Conservation (phyloP, 1,140 invertebrate species). For the Drosophila trapezifrons region DNA sequence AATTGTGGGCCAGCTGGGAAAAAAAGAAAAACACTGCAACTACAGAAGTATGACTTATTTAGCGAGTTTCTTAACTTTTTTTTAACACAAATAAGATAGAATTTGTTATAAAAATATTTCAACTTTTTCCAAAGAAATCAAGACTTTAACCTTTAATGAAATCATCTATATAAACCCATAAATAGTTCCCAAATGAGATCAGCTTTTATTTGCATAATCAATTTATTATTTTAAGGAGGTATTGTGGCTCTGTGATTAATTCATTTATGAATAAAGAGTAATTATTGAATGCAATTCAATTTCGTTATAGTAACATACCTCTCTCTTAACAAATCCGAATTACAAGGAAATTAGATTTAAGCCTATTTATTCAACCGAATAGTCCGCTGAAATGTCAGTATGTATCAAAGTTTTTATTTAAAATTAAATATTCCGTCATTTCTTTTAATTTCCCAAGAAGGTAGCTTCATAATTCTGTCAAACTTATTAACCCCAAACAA, state of each 20-base stretch:
- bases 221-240: constrained; percentile 19
- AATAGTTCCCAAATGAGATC: constrained; percentile 1
- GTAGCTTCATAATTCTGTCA: constrained; percentile 14
- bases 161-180: not conserved
- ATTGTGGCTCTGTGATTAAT: constrained; percentile 27
- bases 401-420: not conserved
- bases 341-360: not conserved
- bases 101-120: too few relatives aligned
- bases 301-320: not conserved
- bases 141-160: constrained; percentile 23
- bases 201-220: constrained; percentile 51
- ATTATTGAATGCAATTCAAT: not conserved
- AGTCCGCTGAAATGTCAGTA: not conserved
- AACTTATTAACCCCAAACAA: constrained; percentile 9
- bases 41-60: not conserved
- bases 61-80: not conserved
- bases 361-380: not conserved
- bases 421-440: not conserved
- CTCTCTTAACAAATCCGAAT: not conserved
- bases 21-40: not conserved
- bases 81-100: not conserved
- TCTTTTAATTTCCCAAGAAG: not conserved
- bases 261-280: constrained; percentile 20
- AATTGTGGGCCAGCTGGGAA: constrained; percentile 8
- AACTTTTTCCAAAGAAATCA: too few relatives aligned